phyloP scores from a whole-genome alignment of 1,140 invertebrate species.

The Acyrthosiphon pisum region DNA sequence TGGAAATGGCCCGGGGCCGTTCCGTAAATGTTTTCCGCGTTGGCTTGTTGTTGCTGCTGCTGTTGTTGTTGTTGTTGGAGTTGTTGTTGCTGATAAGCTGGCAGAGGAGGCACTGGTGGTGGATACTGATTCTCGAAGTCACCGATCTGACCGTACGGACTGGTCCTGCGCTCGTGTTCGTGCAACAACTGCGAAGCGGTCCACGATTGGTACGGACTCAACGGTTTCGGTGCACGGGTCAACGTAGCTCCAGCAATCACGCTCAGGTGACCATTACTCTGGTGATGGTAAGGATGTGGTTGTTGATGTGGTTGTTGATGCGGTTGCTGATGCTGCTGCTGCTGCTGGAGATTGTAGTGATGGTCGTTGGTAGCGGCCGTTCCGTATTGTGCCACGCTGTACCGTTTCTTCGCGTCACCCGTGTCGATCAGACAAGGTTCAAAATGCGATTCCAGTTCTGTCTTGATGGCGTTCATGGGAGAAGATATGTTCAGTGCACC shows the following conservation, averaged over 20 bases:
- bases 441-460: conserved; percentile 61
- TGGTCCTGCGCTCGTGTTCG: conserved; percentile 69
- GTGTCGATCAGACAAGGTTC: conserved; percentile 61
- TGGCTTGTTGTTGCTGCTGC: conserved; percentile 60
- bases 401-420: conserved; percentile 65
- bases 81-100: conserved; percentile 62
- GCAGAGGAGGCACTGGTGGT: conserved; percentile 60
- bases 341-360: conserved; percentile 59
- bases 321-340: conserved; percentile 60
- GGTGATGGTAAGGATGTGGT: conserved; percentile 60
- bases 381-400: conserved; percentile 64
- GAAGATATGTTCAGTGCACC: conserved; percentile 22
- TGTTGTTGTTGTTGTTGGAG: conserved; percentile 58
- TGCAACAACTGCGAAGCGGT: conserved; percentile 69
- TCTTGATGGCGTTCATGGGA: conserved; percentile 50
- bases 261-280: conserved; percentile 53
- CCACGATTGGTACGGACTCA: conserved; percentile 69
- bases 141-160: conserved; percentile 63
- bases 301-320: conserved; percentile 61
- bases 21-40: conserved; percentile 63
- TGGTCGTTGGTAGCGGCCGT: neutral
- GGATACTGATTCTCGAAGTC: conserved; percentile 59
- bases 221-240: conserved; percentile 63
- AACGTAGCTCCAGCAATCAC: conserved; percentile 61
- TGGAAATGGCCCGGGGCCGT: conserved; percentile 59